These are phyloP conservation scores for Peromyscus californicus DNA, from an alignment of 2,113 vertebrate species.

Conservation along the genomic window DNA sequence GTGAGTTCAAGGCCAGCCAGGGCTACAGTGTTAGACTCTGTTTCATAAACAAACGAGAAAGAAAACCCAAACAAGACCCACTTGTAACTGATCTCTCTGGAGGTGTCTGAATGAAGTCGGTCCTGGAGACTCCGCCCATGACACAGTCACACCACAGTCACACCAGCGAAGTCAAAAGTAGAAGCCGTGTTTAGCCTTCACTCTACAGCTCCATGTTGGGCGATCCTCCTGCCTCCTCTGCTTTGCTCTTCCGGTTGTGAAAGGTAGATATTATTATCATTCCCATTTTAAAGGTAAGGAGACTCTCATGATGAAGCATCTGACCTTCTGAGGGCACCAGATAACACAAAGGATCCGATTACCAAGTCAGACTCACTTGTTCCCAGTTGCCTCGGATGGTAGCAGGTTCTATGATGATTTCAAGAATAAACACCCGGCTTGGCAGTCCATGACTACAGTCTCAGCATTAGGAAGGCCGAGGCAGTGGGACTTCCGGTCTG, in stretches of 20 bases:
- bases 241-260: conserved; percentile 9
- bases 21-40: neutral
- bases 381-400: neutral
- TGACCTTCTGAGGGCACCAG: neutral
- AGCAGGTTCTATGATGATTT: neutral
- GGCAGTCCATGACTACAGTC: neutral
- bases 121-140: neutral
- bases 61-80: neutral
- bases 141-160: too few species aligned
- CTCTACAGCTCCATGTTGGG: neutral
- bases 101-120: neutral
- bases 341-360: neutral
- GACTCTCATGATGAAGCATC: neutral
- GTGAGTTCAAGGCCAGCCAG: neutral
- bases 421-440: neutral
- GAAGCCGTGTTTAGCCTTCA: neutral
- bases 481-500: neutral
- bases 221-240: neutral
- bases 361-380: neutral
- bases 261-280: neutral
- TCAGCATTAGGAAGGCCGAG: neutral
- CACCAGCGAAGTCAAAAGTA: neutral
- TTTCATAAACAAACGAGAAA: neutral
- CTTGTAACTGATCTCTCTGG: neutral
- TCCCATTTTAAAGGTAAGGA: neutral